Base-by-base conservation (phyloP, 2,113 vertebrate genomes). In the Siniperca knerii region DNA sequence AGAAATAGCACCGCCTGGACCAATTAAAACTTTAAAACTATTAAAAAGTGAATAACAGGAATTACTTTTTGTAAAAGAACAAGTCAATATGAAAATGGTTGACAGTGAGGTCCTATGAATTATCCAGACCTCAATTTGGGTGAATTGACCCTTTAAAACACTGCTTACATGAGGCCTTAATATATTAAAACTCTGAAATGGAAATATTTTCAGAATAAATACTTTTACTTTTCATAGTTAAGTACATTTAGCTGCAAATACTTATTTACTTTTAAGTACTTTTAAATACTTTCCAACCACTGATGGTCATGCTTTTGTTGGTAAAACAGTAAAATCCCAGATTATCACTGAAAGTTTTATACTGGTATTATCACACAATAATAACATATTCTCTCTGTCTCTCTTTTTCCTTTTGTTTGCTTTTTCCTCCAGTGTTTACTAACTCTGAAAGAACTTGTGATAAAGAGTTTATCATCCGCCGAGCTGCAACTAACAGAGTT, bases 391-490 rank as follows among this genome's bases (percentile, higher is more conserved):
- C 16, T 58, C 7, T 82, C 13, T 9, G 3, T 46, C 4, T 77
- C 29, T 50, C 12, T 61, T 71, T 16, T 15, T n/a, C n/a, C 8
- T 61, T 52, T 35, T 60, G 57, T 37, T 46, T 12, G 0, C 69
- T 54, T 92, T 87, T 85, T 91, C 69, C 23, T 87, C 6, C 90
- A 99, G 98, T 97, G 61, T 99, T 99, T 92, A 97, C 96, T 92
- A 99, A 96, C 91, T 96, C 96, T 0, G 98, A 99, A 93, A 96
- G 97, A 90, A 98, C 93, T 37, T 99, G 98, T 0, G 98, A 99
- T 95, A 99, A 99, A 93, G 98, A 99, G 85, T 99, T 99, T 90
- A 98, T 99, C 95, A 99, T 99, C 80, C 97, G 98, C n/a, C 94
- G 98, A 87, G 97, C 98, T 8, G 98, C 98, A 82, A 99, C 98